Percentiles rank a stretch among this genome's conserved stretches.
Conservation (phyloP, 2,888 invertebrate genomes). For the Tachystola acroxantha region DNA sequence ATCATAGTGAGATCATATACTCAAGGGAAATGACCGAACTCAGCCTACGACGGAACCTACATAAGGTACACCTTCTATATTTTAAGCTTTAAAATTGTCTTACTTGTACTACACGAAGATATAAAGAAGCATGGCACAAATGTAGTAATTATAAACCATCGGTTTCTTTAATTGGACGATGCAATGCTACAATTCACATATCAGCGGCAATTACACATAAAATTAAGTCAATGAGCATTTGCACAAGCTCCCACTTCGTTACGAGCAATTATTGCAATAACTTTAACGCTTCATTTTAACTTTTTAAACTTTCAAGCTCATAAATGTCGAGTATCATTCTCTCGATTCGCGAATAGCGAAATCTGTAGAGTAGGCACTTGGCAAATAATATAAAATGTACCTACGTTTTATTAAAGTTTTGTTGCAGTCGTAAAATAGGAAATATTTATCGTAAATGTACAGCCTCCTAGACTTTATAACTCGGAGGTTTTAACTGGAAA, state of each 20-base stretch:
- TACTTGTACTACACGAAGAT: too few species aligned
- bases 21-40: too few species aligned
- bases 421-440: constrained; percentile 51
- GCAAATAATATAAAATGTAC: constrained; percentile 37
- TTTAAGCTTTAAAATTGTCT: too few species aligned
- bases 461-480: constrained; percentile 54
- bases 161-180: constrained; percentile 7
- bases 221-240: constrained; percentile 11
- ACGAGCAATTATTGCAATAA: constrained; percentile 19
- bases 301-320: constrained; percentile 23
- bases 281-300: constrained; percentile 21
- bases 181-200: neutral
- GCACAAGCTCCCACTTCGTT: constrained; percentile 9
- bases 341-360: constrained; percentile 20
- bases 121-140: neutral
- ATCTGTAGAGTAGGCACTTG: constrained; percentile 24
- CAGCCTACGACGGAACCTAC: too few species aligned
- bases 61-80: too few species aligned
- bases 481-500: constrained; percentile 48
- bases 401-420: constrained; percentile 42
- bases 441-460: constrained; percentile 54
- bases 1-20: too few species aligned
- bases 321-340: constrained; percentile 23
- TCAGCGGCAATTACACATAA: constrained; percentile 4
- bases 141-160: constrained; percentile 4